A percentile compares a stretch with the other conserved stretches of the same genome.
Conservation (phyloP, 2,113 vertebrate genomes). For the Podarcis raffonei region DNA sequence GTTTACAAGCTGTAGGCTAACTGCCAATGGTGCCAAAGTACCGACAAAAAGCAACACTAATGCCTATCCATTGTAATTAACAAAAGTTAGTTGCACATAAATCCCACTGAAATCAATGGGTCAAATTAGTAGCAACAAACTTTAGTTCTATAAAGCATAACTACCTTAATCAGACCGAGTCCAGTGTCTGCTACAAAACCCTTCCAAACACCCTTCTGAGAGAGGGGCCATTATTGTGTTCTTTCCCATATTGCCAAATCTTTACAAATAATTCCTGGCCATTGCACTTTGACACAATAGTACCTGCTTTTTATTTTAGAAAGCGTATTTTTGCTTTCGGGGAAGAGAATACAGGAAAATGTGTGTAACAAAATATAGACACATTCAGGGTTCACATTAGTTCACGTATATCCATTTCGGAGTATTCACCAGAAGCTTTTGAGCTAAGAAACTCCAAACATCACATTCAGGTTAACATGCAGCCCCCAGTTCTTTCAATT, state of each 20-base stretch:
- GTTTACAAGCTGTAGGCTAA: background rate
- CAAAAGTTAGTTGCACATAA: background rate
- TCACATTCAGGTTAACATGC: background rate
- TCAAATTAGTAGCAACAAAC: background rate
- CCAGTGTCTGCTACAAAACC: background rate
- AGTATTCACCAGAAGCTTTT: background rate
- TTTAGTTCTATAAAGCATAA: background rate
- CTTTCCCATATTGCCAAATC: background rate
- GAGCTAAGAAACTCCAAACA: background rate
- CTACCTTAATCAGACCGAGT: background rate
- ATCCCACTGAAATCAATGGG: background rate
- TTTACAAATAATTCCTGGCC: background rate
- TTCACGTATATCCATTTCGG: background rate
- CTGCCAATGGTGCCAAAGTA: no score
- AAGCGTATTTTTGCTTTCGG: no score
- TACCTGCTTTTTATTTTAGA: background rate
- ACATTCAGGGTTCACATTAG: background rate
- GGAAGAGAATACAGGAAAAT: background rate
- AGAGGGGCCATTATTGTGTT: background rate
- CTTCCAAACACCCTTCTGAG: background rate
- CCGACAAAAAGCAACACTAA: background rate
- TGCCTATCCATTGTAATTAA: background rate
- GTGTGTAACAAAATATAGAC: background rate
- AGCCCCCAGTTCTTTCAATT: background rate
- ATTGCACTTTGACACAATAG: background rate